Evolutionary conservation across 2,888 invertebrate species (phyloP), one percentile per base, ranked within the genome.

Genomic region (Selenia dentaria): DNA sequence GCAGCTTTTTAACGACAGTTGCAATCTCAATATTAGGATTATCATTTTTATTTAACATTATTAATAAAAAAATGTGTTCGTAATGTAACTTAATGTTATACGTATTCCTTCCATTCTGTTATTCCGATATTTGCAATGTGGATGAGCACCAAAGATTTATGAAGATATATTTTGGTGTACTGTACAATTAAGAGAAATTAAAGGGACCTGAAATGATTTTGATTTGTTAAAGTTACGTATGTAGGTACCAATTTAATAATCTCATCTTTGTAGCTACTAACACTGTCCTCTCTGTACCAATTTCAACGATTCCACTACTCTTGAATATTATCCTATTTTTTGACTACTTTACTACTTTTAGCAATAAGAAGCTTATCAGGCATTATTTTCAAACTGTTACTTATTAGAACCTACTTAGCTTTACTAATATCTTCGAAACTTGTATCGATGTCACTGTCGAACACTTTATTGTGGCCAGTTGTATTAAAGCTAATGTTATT

Each of bases 81-180:
- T 86, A 75, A 79, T 79, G 75, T 73, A 78, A 74, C 74, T 18
- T 69, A 71, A 68, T 71, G 67, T 66, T 73, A 76, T 70, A 71
- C 74, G 74, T 79, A 71, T 54, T 72, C 69, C 74, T 79, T 81
- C 74, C 76, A 76, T 75, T 79, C 67, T 47, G 70, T 80, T 73
- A 83, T 84, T 84, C 86, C 79, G 84, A 83, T 78, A 70, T 78
- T 76, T 81, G 81, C 79, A 82, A 83, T 82, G 83, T 87, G 82
- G 81, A 87, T 83, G 79, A 82, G 84, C 90, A 87, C 90, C 90
- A 90, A 90, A 90, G 90, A 90, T 89, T 86, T 87, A 82, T 84
- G 79, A 84, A 81, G 74, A 79, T 71, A 79, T 74, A 74, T 82
- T 84, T 89, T 89, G 89, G 89, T 88, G 90, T 87, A 77, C 51